phyloP scores from a whole-genome alignment of 2,797 vertebrate species.

The Borostomias antarcticus region DNA sequence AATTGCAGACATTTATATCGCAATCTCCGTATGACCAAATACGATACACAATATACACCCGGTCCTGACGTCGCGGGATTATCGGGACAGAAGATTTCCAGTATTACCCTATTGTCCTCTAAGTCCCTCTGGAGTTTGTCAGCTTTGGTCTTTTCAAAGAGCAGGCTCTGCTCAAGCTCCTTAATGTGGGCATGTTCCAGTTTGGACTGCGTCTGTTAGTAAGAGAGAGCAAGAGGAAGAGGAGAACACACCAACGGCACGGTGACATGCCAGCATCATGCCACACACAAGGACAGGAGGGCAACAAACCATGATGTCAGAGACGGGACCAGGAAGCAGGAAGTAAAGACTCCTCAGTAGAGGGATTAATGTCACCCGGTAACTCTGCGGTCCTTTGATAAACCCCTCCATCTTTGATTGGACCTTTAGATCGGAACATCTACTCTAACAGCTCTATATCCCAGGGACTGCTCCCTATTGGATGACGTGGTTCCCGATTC shows the following conservation, averaged over 20 bases:
- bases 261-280: conserved; percentile 90
- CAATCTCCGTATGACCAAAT: too few species aligned
- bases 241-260: conserved; percentile 78
- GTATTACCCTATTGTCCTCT: conserved; percentile 99
- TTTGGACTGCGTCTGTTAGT: conserved; percentile 99
- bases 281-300: conserved; percentile 56
- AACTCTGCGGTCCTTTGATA: too few species aligned
- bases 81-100: conserved; percentile 18
- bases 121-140: conserved; percentile 95
- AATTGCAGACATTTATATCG: background rate
- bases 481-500: conserved; percentile 5
- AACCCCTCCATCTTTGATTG: background rate
- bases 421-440: background rate
- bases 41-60: too few species aligned
- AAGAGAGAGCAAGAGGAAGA: conserved; percentile 85
- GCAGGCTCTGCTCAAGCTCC: conserved; percentile 99
- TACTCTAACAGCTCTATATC: background rate
- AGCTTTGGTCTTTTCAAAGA: conserved; percentile 99
- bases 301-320: conserved; percentile 57
- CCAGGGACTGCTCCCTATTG: background rate
- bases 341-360: conserved; percentile 4
- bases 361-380: background rate
- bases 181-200: conserved; percentile 99
- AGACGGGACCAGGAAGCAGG: conserved; percentile 27
- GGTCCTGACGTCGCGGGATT: background rate